These are phyloP conservation scores for Oryzias sinensis DNA, from an alignment of 2,797 vertebrate genomes.

Conservation along the genomic window DNA sequence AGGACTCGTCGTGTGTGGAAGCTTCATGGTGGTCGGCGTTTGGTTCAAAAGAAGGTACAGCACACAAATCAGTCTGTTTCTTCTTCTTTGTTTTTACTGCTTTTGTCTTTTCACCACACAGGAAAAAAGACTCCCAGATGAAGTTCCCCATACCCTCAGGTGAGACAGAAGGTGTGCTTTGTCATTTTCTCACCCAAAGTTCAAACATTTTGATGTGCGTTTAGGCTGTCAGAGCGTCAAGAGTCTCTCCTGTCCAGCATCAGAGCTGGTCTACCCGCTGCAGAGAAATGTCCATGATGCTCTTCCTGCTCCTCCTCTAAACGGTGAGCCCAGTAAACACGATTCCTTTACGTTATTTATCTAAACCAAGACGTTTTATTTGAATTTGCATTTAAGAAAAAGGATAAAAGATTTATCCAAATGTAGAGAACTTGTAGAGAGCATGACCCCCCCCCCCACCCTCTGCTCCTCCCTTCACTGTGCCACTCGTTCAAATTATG, in stretches of 20 bases:
- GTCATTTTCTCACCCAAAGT: neutral
- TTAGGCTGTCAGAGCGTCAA: slow-evolving; percentile 68
- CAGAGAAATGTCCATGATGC: slow-evolving; percentile 63
- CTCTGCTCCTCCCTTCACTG: too few relatives aligned
- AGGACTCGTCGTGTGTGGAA: slow-evolving; percentile 76
- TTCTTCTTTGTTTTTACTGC: neutral
- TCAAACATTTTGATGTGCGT: slow-evolving; percentile 4
- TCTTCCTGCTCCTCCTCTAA: slow-evolving; percentile 71
- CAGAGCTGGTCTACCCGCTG: slow-evolving; percentile 75
- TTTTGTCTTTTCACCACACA: slow-evolving; percentile 45
- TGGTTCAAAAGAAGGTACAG: slow-evolving; percentile 83
- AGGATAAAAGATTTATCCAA: too few relatives aligned
- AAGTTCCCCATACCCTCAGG: slow-evolving; percentile 76
- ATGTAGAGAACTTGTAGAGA: too few relatives aligned
- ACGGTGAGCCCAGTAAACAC: slow-evolving; percentile 69
- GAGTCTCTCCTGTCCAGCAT: slow-evolving; percentile 59
- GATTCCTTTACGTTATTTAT: neutral
- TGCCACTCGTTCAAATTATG: too few relatives aligned
- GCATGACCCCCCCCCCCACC: too few relatives aligned
- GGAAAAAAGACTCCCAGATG: slow-evolving; percentile 72
- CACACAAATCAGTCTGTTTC: neutral
- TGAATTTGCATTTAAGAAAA: too few relatives aligned
- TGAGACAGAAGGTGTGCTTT: slow-evolving; percentile 47
- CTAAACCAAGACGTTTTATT: too few relatives aligned
- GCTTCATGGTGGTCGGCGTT: slow-evolving; percentile 79